Evolutionary conservation across 2,888 invertebrate species (phyloP), one percentile per base, ranked within the genome.

Genomic region (Hololepta plana): DNA sequence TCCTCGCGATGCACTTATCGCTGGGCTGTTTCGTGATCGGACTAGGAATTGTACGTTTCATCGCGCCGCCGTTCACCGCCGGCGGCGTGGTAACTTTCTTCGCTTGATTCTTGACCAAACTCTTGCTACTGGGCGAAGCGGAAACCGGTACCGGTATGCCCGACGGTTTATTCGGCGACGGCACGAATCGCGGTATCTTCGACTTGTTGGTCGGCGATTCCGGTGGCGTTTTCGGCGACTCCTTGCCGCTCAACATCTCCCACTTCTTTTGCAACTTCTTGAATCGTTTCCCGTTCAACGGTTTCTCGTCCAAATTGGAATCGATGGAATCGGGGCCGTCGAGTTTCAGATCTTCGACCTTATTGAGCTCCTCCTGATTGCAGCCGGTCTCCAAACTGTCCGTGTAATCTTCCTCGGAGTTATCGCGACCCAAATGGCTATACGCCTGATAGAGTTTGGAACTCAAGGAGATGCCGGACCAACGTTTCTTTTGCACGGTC

Each of bases 241-340:
- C 62, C 25, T 59, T 58, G 7, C 62, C 62, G 37, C 73, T 72
- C 35, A 81, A 59, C 56, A 75, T 64, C 47, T 82, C 81, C 82
- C 82, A 82, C 44, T 76, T 76, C 44, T 75, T 68, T 44, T 80
- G 80, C 31, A 82, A 54, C 35, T 73, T 64, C 12, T 72, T 64
- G 57, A 81, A 82, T 44, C 76, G 72, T 32, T 67, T 66, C 11
- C 69, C 72, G 26, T 67, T 68, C 3, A 59, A 34, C 6, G 54
- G 53, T 35, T 51, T 53, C 13, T 52, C 51, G 33, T 55, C 54
- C 7, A 7, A 7, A 7, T 7, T 7, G 1, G 47, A 46, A 15
- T 44, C 29, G 27, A 50, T 50, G 2, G 51, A 51, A 41, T 53
- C 53, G 0, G 49, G 53, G 5, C 17, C 17, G 17, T 17, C 6